Percentiles rank a stretch among this genome's conserved stretches.
These are phyloP conservation scores for Epinephelus fuscoguttatus DNA, from an alignment of 2,113 vertebrate genomes.

Conservation along the genomic window DNA sequence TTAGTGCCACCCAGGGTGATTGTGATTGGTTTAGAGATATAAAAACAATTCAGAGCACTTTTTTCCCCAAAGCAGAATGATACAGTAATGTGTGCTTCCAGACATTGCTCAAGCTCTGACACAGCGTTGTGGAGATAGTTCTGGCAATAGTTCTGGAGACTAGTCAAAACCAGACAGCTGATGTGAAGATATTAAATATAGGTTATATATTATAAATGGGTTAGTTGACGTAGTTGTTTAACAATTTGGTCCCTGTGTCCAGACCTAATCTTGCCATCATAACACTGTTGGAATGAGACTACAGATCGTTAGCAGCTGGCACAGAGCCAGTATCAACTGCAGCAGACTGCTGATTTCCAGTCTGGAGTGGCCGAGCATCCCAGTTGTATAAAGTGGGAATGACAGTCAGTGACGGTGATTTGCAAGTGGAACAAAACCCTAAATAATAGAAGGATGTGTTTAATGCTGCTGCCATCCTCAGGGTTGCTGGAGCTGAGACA, in stretches of 20 bases:
- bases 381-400: conserved; percentile 50
- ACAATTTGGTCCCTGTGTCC: conserved; percentile 7
- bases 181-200: background rate
- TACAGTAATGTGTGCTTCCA: no score
- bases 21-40: no score
- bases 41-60: no score
- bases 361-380: conserved; percentile 22
- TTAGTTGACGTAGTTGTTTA: background rate
- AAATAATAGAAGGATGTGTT: conserved; percentile 63
- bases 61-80: no score
- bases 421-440: conserved; percentile 73
- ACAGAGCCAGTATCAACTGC: background rate
- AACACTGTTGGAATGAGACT: conserved; percentile 21
- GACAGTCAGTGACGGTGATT: conserved; percentile 61
- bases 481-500: conserved; percentile 32
- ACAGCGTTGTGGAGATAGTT: no score
- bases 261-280: background rate
- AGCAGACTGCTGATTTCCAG: conserved; percentile 36
- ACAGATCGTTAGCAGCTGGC: conserved; percentile 13
- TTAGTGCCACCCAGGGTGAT: no score
- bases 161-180: no score
- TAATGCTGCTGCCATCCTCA: conserved; percentile 37
- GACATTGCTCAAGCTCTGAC: no score
- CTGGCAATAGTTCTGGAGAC: no score
- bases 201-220: background rate